Evolutionary conservation across 2,888 invertebrate genomes (phyloP), one percentile per base, ranked within the genome.

Genomic region (Saturnia pavonia): DNA sequence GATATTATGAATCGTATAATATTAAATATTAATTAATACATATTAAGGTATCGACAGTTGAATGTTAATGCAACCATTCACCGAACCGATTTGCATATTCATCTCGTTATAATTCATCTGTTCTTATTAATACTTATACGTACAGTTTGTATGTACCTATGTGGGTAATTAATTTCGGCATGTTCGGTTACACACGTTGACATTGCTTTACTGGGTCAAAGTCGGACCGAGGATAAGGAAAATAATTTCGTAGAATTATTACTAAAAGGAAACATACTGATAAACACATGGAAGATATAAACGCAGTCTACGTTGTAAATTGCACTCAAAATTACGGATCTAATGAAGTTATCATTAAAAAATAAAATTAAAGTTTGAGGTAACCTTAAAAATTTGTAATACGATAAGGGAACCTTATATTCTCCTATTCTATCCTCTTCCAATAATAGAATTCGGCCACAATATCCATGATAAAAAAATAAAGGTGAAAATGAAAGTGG

Each of bases 161-260:
- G 65, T 40, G n/a, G 2, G 19, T 40, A 40, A 65, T 65, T 65
- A 40, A 65, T 19, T 65, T 65, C 8, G 65, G 16, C 65, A 40
- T 40, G 40, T 65, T 27, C 6, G 14, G 1, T 27, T 12, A 11
- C 19, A 65, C 65, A 40, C 40, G 65, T 19, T n/a, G 87, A 79
- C 91, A 89, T 90, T 90, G 90, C 78, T 78, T 79, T 86, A 87
- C 73, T 85, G 77, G 90, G 91, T 90, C 91, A 91, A 89, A 90
- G 91, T 84, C 89, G 70, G 69, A 77, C 75, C 76, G 79, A 84
- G 86, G 86, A 88, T 65, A 65, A 65, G 60, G 40, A 42, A 68
- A 68, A 48, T 68, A 54, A 34, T 68, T 34, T 34, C 19, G 7
- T 3, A 34, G 11, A 51, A 51, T 51, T 34, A 65, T 65, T 65